A percentile compares a stretch with the other conserved stretches of the same genome.
Evolutionary conservation across 2,797 vertebrate genomes (phyloP).

Genomic region (Chaetodon trifasciatus): DNA sequence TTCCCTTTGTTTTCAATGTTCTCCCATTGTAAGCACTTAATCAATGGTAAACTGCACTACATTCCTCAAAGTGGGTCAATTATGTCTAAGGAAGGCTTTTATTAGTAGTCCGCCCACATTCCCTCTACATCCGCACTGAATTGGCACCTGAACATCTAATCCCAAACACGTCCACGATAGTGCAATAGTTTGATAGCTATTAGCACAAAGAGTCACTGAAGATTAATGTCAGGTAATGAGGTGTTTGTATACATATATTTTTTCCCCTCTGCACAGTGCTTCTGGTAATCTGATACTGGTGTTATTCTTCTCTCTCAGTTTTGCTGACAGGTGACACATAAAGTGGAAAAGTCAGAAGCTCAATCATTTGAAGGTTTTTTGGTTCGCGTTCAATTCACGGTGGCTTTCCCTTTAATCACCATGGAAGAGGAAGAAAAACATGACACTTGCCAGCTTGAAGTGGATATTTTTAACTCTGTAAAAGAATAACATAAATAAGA

Average conservation of each 20-base stretch:
- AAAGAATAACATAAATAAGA: slow-evolving; percentile 36
- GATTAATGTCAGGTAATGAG: slow-evolving; percentile 39
- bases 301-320: slow-evolving; percentile 58
- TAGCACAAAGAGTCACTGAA: slow-evolving; percentile 21
- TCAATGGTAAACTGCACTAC: neutral
- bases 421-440: slow-evolving; percentile 43
- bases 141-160: slow-evolving; percentile 42
- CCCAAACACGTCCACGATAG: slow-evolving; percentile 34
- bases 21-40: neutral
- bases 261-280: slow-evolving; percentile 30
- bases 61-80: slow-evolving; percentile 27
- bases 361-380: slow-evolving; percentile 58
- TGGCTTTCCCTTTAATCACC: slow-evolving; percentile 64
- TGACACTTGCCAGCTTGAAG: slow-evolving; percentile 56
- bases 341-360: slow-evolving; percentile 50
- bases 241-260: slow-evolving; percentile 45
- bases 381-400: slow-evolving; percentile 58
- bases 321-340: slow-evolving; percentile 60
- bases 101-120: slow-evolving; percentile 25
- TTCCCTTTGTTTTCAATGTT: neutral
- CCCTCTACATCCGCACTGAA: slow-evolving; percentile 27
- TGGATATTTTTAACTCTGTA: slow-evolving; percentile 50
- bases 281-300: slow-evolving; percentile 50
- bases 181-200: slow-evolving; percentile 36
- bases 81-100: slow-evolving; percentile 11